Base-by-base conservation (phyloP, 1,140 invertebrate species). In the Drosophila paulistorum region DNA sequence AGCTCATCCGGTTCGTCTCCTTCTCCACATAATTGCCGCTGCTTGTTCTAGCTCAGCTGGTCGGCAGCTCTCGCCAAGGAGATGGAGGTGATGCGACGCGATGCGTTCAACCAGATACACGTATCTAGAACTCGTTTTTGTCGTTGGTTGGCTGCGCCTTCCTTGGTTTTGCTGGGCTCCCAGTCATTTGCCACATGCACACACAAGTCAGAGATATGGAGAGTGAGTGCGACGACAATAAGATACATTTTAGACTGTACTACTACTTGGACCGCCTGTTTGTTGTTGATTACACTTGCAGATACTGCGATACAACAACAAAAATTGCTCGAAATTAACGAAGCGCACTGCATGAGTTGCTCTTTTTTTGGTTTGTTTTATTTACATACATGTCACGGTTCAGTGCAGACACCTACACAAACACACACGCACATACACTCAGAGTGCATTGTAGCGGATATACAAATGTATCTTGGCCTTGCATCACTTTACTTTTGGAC, bases 121-220 rank as follows among this genome's bases (percentile, higher is more conserved):
- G 77, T 86, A 83, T 86, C 84, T 86, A 86, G 84, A 87, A 87
- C 83, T 71, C 70, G 83, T 86, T 51, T 86, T 82, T 65, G 17
- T 13, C 11, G 37, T 39, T 30, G 45, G 45, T 45, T 30, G 13
- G 45, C 45, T 60, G 23, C 66, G 33, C 17, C 48, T 42, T 17
- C 17, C 48, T 42, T 17, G 14, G 1, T 3, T 54, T 71, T 79
- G 85, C 84, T 89, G 84, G 55, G 70, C 81, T 71, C 84, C 84
- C 79, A 89, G 84, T 79, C 74, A 67, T 84, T 89, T 89, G 84
- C 84, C 89, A 90, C 84, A 81, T 89, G 80, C 85, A 89, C 74
- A 89, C 84, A 79, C 76, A 77, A 79, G 51, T 59, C 67, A 48
- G 42, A 42, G 14, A 63, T 33, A 66, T 17, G 57, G 33, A 37